Evolutionary conservation across 1,140 invertebrate species (phyloP).

Genomic region (Eufriesea mexicana): DNA sequence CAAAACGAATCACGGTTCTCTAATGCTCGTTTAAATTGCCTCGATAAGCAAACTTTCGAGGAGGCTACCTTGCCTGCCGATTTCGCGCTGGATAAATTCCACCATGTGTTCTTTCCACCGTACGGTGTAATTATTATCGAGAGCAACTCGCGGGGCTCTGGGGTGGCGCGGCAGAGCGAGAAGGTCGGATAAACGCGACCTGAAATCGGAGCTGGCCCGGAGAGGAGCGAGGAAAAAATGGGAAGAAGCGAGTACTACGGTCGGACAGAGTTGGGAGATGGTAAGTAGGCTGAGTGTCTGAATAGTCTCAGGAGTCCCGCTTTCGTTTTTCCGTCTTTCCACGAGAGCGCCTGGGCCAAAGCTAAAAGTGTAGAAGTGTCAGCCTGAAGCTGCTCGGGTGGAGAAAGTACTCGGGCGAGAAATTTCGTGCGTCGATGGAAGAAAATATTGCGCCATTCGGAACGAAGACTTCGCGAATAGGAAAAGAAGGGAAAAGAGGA

Average conservation of each 20-base stretch:
- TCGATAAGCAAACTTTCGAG: slow-evolving; percentile 4
- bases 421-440: background rate
- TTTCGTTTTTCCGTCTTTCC: background rate
- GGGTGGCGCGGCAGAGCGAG: background rate
- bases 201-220: background rate
- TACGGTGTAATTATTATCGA: background rate
- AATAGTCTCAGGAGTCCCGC: slow-evolving; percentile 28
- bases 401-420: background rate
- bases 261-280: background rate
- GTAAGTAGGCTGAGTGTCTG: slow-evolving; percentile 61
- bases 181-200: background rate
- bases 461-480: too few relatives aligned
- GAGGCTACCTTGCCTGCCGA: too few relatives aligned
- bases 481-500: too few relatives aligned
- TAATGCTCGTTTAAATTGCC: background rate
- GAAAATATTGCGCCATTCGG: background rate
- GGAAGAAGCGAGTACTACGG: slow-evolving; percentile 5
- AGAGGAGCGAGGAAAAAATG: background rate
- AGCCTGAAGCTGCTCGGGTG: background rate
- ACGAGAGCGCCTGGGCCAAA: background rate
- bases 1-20: slow-evolving; percentile 1
- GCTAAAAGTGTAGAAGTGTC: background rate
- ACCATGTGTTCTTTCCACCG: background rate
- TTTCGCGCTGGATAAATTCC: background rate
- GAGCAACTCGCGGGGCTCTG: background rate